Base-by-base conservation (phyloP, 2,888 invertebrate species). In the Apodemia duryi region DNA sequence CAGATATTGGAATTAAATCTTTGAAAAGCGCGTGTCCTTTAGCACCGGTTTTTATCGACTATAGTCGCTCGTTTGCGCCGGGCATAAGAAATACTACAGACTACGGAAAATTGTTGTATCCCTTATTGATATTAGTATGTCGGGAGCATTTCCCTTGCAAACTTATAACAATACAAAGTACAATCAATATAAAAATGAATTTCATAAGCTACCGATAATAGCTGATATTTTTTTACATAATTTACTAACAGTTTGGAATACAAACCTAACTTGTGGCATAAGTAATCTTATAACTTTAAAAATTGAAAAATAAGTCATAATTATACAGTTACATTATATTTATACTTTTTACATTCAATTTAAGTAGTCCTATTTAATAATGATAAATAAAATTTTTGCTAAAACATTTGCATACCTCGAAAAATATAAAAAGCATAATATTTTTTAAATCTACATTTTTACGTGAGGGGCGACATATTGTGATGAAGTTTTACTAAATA, bases 81-180 rank as follows among this genome's bases (percentile, higher is more conserved):
- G 57, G 35, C 57, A 57, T 57, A 57, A 57, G 57, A 57, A 32
- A 32, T 57, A 32, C 32, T 57, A 57, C 32, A 57, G 32, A 57
- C 57, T 57, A 57, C 13, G 10, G 32, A 32, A 57, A 35, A 57
- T 57, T 6, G 13, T 57, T 35, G 57, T 57, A 32, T 57, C 6
- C 2, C 13, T 32, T 57, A 57, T 57, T 57, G 57, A 32, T 35
- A 57, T 57, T 10, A 57, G 57, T 29, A 57, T n/a, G 49, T 6
- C n/a, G 46, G 13, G 13, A 49, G 49, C 6, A 21, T 51, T 21
- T 51, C 13, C 21, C 21, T n/a, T 21, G 6, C 21, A 51, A 51
- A n/a, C 32, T 32, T n/a, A 60, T 60, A 6, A 13, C 57, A 60
- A 60, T 60, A 60, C 13, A n/a, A 35, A 60, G 35, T 60, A 60